Conservation (phyloP, 2,797 vertebrate genomes). For the Crenuchus spilurus region DNA sequence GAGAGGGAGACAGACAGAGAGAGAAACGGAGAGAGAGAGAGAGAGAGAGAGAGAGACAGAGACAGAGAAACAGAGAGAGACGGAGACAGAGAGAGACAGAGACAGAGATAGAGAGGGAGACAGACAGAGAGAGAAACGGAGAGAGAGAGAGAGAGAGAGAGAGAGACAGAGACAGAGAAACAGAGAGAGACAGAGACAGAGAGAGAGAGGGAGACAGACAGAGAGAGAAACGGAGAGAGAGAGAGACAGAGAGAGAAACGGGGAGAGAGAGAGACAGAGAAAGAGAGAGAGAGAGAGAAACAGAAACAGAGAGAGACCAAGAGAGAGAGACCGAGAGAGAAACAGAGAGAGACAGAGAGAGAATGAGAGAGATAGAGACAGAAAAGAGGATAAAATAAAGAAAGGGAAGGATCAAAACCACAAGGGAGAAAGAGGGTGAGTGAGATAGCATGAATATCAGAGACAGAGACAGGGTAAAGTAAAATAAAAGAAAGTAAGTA, state of each 20-base stretch:
- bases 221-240: no score
- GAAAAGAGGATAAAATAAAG: not conserved
- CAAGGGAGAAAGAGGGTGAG: not conserved
- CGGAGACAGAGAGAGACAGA: no score
- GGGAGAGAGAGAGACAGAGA: not conserved
- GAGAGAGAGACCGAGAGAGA: not conserved
- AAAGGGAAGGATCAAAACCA: not conserved
- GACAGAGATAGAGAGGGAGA: not conserved
- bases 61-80: no score
- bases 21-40: not conserved
- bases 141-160: not conserved
- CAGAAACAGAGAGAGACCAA: not conserved
- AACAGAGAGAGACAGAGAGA: slow-evolving; percentile 8
- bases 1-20: not conserved
- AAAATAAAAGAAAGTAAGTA: no score
- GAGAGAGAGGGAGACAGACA: no score
- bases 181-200: no score
- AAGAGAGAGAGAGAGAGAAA: slow-evolving; percentile 9
- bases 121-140: no score
- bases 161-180: no score
- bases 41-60: no score
- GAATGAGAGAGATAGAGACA: not conserved
- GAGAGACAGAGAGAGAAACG: not conserved
- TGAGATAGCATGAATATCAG: no score
- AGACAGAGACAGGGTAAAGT: no score